Evolutionary conservation across 2,888 invertebrate genomes (phyloP).

Genomic region (Galerucella pusilla): DNA sequence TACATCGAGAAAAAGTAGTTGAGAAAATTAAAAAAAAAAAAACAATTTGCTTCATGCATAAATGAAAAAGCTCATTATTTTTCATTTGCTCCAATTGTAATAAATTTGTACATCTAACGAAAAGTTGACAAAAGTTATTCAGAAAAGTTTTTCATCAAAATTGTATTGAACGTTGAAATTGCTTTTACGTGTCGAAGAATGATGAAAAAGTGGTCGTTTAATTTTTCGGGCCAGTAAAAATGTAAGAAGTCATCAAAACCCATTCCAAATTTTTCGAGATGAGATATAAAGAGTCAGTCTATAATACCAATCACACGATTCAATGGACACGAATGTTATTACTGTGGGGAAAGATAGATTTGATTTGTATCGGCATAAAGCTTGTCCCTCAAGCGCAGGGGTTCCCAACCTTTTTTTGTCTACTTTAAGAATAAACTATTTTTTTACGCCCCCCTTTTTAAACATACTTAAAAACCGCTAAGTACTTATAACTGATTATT

Average conservation of each 20-base stretch:
- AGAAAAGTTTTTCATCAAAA: not conserved
- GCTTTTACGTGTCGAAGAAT: conserved; percentile 13
- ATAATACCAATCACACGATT: conserved; percentile 34
- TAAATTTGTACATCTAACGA: not conserved
- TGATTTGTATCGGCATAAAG: conserved; percentile 29
- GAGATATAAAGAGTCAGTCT: conserved; percentile 30
- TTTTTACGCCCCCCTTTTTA: too few relatives aligned
- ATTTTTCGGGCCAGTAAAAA: conserved; percentile 27
- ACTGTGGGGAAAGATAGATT: conserved; percentile 56
- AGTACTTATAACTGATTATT: too few relatives aligned
- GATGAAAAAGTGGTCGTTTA: conserved; percentile 23
- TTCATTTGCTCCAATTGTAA: too few relatives aligned
- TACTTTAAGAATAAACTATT: too few relatives aligned
- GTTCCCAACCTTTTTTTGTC: too few relatives aligned
- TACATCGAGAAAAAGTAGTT: too few relatives aligned
- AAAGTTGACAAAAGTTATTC: not conserved
- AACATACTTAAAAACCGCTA: too few relatives aligned
- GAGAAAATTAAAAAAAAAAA: too few relatives aligned
- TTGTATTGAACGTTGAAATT: conserved; percentile 11
- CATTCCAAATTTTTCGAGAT: conserved; percentile 22
- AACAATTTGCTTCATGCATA: too few relatives aligned
- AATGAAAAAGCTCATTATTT: too few relatives aligned
- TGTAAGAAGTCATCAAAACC: conserved; percentile 28
- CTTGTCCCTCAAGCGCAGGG: not conserved
- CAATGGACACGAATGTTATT: conserved; percentile 51